phyloP scores from a whole-genome alignment of 2,113 vertebrate species.

The Chaetodon auriga region DNA sequence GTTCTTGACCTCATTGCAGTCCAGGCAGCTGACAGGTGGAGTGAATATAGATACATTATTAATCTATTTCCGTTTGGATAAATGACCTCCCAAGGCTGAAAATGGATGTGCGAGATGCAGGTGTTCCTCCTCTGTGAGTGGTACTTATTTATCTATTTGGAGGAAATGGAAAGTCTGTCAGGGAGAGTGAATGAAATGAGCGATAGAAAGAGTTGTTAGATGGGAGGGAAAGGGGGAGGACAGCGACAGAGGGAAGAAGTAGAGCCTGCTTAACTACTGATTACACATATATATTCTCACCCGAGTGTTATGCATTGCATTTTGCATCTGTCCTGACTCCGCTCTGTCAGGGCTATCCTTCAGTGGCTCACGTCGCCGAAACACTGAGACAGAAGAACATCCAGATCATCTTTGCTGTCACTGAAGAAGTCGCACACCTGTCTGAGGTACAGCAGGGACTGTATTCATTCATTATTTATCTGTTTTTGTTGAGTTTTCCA shows the following conservation, averaged over 20 bases:
- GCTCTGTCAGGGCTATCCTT: slow-evolving; percentile 17
- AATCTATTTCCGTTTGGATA: slow-evolving; percentile 63
- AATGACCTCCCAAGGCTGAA: slow-evolving; percentile 51
- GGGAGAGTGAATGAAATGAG: slow-evolving; percentile 62
- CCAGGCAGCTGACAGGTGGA: slow-evolving; percentile 43
- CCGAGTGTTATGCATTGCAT: slow-evolving; percentile 43
- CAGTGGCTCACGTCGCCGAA: background rate
- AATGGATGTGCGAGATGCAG: slow-evolving; percentile 39
- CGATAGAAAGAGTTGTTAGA: slow-evolving; percentile 50
- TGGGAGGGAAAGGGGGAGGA: slow-evolving; percentile 42
- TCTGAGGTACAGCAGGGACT: slow-evolving; percentile 17
- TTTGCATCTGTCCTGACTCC: slow-evolving; percentile 18
- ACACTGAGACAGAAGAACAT: slow-evolving; percentile 32
- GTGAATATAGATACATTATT: slow-evolving; percentile 61
- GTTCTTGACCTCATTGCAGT: slow-evolving; percentile 55
- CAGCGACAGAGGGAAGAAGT: slow-evolving; percentile 30
- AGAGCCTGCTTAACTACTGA: slow-evolving; percentile 52
- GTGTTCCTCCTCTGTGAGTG: slow-evolving; percentile 42
- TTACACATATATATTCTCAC: slow-evolving; percentile 50
- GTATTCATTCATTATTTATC: slow-evolving; percentile 4
- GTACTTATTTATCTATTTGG: slow-evolving; percentile 71
- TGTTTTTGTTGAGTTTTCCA: background rate
- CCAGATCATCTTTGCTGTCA: slow-evolving; percentile 39
- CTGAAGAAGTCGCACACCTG: background rate
- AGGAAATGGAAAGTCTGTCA: slow-evolving; percentile 68